Evolutionary conservation across 2,888 invertebrate species (phyloP), one percentile per base, ranked within the genome.

Genomic region (Spodoptera exigua): DNA sequence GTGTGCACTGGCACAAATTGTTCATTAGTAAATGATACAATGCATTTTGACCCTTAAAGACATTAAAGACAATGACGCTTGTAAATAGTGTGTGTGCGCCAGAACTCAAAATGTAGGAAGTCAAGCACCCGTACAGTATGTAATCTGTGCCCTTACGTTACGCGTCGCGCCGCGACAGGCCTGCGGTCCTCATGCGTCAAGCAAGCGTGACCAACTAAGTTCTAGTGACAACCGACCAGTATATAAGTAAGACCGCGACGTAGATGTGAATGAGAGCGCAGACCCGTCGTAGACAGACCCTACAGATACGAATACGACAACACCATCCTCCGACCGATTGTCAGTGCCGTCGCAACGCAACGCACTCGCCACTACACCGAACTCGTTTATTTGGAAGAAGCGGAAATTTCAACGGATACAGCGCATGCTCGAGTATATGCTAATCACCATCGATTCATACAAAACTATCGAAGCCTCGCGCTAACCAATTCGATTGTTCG

Each of bases 241-340:
- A 11, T n/a, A 17, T 5, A 41, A 41, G 41, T 41, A 18, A 18
- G n/a, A 41, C 12, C 45, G 36, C 32, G 57, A 46, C 32, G 40
- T 32, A 13, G 36, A 47, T 53, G 35, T 17, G 53, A 44, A 61
- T 67, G 51, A 80, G 79, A 85, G 79, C 82, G 85, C 86, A 86
- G 83, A 79, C 79, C 85, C 83, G 74, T 74, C 67, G 54, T 66
- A 43, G 53, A 59, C 45, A 64, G 41, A 49, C 60, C 68, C 72
- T 60, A 69, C 14, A 59, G 51, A 68, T 83, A 80, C 87, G 87
- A 90, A 68, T 83, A 80, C 87, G 87, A 90, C 79, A 85, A 88
- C 91, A 93, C 93, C 94, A 94, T 94, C 94, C 94, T 94, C 94
- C 89, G 93, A 89, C 93, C 93, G 93, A 90, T 84, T 88, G 90